Conservation (phyloP, 1,140 invertebrate species). For the Drosophila pseudoananassae region DNA sequence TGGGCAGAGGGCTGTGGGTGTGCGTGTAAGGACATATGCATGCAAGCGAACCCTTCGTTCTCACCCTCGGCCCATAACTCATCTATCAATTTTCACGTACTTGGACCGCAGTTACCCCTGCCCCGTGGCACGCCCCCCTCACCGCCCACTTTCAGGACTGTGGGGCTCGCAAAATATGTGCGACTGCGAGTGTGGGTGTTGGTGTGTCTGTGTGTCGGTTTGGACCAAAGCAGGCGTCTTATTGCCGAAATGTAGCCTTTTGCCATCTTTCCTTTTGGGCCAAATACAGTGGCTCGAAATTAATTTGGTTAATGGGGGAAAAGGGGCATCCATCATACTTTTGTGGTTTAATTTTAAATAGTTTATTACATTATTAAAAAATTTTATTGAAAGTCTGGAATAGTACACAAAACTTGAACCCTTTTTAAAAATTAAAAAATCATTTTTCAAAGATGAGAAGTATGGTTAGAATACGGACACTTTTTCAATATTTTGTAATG, state of each 20-base stretch:
- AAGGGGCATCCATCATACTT: neutral
- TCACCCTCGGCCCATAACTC: conserved; percentile 70
- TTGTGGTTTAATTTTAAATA: neutral
- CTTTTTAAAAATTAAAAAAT: no score
- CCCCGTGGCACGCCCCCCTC: conserved; percentile 5
- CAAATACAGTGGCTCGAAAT: conserved; percentile 47
- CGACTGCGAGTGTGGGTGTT: conserved; percentile 22
- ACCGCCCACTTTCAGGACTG: conserved; percentile 3
- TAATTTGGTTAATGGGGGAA: neutral
- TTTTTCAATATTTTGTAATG: no score
- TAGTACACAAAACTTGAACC: no score
- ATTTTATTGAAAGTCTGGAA: no score
- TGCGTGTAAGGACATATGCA: conserved; percentile 71
- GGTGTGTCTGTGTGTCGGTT: conserved; percentile 34
- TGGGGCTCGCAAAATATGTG: conserved; percentile 8
- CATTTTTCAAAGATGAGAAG: no score
- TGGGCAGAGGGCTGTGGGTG: conserved; percentile 34
- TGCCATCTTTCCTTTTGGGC: conserved; percentile 38
- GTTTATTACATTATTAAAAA: no score
- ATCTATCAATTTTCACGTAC: conserved; percentile 84
- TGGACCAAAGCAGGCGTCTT: conserved; percentile 70
- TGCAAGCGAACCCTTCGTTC: conserved; percentile 63
- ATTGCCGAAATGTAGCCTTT: conserved; percentile 80
- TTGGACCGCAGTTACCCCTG: conserved; percentile 66
- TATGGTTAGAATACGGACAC: no score